Conservation (phyloP, 2,888 invertebrate species). For the Onthophagus sagittarius region DNA sequence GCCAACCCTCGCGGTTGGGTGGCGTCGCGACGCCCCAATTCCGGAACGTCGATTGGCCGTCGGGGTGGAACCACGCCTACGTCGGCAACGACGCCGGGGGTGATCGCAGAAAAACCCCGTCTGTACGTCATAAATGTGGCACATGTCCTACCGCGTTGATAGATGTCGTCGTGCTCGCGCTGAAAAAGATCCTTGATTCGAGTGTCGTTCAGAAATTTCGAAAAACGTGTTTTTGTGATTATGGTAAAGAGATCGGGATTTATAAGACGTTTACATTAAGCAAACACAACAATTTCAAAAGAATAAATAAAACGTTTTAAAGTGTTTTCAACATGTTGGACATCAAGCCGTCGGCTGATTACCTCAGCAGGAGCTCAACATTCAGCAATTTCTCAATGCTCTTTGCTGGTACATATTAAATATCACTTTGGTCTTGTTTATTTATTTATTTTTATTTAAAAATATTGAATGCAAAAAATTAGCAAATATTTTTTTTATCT, state of each 20-base stretch:
- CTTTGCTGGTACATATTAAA: conserved; percentile 78
- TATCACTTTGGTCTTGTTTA: not conserved
- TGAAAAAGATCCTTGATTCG: not conserved
- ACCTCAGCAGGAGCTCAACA: conserved; percentile 85
- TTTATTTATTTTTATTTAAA: not conserved
- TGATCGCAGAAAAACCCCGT: conserved; percentile 38
- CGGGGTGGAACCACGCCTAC: conserved; percentile 21
- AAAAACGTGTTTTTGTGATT: conserved; percentile 4
- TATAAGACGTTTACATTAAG: too few species aligned
- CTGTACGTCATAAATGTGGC: conserved; percentile 46
- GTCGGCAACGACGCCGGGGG: not conserved
- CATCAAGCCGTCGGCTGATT: conserved; percentile 89
- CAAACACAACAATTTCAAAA: not conserved
- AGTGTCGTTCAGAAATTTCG: not conserved
- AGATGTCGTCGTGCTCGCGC: conserved; percentile 32
- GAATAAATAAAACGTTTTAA: not conserved
- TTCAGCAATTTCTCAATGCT: conserved; percentile 95
- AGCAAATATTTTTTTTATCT: conserved; percentile 33
- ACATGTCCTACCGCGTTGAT: conserved; percentile 39
- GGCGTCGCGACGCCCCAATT: conserved; percentile 11
- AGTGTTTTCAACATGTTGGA: conserved; percentile 67
- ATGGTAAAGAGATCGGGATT: not conserved
- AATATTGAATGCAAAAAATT: conserved; percentile 13
- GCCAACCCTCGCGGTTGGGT: conserved; percentile 4
- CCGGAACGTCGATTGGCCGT: conserved; percentile 29